These are phyloP conservation scores for Nomada ferruginata DNA, from an alignment of 2,888 invertebrate species.

Conservation along the genomic window DNA sequence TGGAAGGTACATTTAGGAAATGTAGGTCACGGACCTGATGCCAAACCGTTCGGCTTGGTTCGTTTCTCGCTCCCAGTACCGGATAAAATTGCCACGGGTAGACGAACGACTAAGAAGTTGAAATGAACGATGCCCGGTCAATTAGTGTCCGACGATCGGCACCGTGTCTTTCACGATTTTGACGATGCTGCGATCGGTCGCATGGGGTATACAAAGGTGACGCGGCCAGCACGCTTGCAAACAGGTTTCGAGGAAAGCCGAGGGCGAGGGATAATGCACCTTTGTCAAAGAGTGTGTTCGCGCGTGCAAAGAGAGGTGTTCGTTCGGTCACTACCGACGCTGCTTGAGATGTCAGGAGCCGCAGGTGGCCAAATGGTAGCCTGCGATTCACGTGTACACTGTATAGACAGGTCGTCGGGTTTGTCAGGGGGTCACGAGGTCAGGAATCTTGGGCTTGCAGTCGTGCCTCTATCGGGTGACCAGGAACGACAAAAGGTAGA, in stretches of 20 bases:
- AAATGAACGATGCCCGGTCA: not conserved
- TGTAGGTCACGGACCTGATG: conserved; percentile 11
- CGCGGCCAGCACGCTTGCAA: conserved; percentile 40
- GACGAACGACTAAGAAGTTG: not conserved
- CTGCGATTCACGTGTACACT: conserved; percentile 70
- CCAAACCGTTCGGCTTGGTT: not conserved
- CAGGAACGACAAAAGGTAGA: not conserved
- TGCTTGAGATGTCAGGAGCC: conserved; percentile 75
- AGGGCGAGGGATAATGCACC: conserved; percentile 60
- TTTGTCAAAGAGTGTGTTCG: conserved; percentile 65
- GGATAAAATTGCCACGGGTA: not conserved
- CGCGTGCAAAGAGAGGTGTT: conserved; percentile 63
- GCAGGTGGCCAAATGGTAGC: conserved; percentile 77
- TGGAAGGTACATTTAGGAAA: not conserved
- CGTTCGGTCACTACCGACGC: conserved; percentile 57
- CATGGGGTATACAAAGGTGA: conserved; percentile 24
- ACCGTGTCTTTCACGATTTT: conserved; percentile 16
- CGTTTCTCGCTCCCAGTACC: too few relatives aligned
- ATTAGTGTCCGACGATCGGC: conserved; percentile 27
- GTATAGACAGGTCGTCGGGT: conserved; percentile 70
- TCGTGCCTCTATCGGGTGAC: conserved; percentile 36
- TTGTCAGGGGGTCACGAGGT: conserved; percentile 74
- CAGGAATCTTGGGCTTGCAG: conserved; percentile 65
- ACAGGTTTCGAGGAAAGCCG: conserved; percentile 60
- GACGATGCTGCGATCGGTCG: conserved; percentile 50